Evolutionary conservation across 2,888 invertebrate species (phyloP), one percentile per base, ranked within the genome.

Genomic region (Beris morrisii): DNA sequence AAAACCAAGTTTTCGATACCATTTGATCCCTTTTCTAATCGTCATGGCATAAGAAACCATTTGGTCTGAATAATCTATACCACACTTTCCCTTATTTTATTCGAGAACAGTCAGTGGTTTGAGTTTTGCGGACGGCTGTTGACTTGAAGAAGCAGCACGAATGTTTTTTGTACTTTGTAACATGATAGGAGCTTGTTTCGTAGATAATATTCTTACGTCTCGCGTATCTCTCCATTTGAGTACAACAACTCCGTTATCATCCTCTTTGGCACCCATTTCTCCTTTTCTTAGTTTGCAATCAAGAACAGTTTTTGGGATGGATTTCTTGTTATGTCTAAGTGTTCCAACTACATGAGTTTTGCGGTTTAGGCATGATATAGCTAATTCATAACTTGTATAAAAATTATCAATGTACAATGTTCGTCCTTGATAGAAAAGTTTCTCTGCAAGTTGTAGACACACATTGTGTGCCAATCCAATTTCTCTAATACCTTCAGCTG

Each of bases 281-380:
- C 48, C 69, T 56, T 68, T 32, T 7, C 7, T 32, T 7, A 32
- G 7, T 32, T 4, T 4, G 32, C 7, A 32, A 4, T 4, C 4
- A 4, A 32, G 4, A 5, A 32, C 32, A 32, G 7, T 5, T 5
- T 7, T 4, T 32, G 32, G 32, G 5, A 32, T 32, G 7, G 5
- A n/a, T 48, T 48, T 48, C 11, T 48, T 48, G 15, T 48, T 48
- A 5, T 38, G n/a, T 31, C 71, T 73, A 30, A 80, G 69, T 1
- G 75, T 77, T 15, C 79, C 79, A n/a, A 78, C 79, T 67, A 75
- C 76, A 67, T 79, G 77, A 6, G 77, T 78, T 53, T 75, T 66
- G 54, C 72, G 72, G 67, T 74, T 70, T 63, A 73, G 61, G 65
- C 78, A 71, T 68, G 73, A 71, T 30, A 71, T 69, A 52, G 76